Percentiles rank a stretch among this genome's conserved stretches.
phyloP scores from a whole-genome alignment of 2,888 invertebrate species.

The Glaucopsyche alexis region DNA sequence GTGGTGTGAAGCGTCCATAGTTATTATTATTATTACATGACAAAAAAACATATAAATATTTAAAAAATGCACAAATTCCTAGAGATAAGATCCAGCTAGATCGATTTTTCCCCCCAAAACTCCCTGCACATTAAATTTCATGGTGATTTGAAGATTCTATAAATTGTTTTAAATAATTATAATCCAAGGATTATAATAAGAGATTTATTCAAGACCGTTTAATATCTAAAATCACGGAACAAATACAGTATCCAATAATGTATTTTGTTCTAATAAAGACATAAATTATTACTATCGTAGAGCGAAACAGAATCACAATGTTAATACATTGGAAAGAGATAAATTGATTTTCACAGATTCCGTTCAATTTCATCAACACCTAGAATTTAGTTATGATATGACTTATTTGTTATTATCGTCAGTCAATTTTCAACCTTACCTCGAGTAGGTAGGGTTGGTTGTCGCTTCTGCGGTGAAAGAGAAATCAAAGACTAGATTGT shows the following conservation, averaged over 20 bases:
- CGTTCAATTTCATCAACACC: conserved; percentile 45
- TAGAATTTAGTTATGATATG: conserved; percentile 33
- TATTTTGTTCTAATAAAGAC: conserved; percentile 40
- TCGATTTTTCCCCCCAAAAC: too few species aligned
- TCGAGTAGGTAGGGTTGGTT: conserved; percentile 28
- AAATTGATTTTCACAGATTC: conserved; percentile 48
- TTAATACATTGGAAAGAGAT: conserved; percentile 48
- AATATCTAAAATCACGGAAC: conserved; percentile 27
- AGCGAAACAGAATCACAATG: conserved; percentile 42
- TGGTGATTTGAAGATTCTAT: too few species aligned
- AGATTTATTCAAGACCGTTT: not conserved
- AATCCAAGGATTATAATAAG: not conserved
- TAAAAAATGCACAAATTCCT: too few species aligned
- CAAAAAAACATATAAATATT: too few species aligned
- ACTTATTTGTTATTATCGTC: conserved; percentile 30
- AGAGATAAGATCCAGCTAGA: too few species aligned
- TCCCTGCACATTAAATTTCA: too few species aligned
- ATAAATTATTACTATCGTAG: conserved; percentile 4
- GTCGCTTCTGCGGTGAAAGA: conserved; percentile 40
- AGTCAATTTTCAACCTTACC: conserved; percentile 35
- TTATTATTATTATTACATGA: too few species aligned
- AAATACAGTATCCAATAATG: not conserved
- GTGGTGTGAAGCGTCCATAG: too few species aligned
- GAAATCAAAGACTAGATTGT: conserved; percentile 53
- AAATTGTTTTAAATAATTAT: too few species aligned